A percentile compares a stretch with the other conserved stretches of the same genome.
These are phyloP conservation scores for Digitonthophagus gazella DNA, from an alignment of 2,888 invertebrate genomes.

Conservation along the genomic window DNA sequence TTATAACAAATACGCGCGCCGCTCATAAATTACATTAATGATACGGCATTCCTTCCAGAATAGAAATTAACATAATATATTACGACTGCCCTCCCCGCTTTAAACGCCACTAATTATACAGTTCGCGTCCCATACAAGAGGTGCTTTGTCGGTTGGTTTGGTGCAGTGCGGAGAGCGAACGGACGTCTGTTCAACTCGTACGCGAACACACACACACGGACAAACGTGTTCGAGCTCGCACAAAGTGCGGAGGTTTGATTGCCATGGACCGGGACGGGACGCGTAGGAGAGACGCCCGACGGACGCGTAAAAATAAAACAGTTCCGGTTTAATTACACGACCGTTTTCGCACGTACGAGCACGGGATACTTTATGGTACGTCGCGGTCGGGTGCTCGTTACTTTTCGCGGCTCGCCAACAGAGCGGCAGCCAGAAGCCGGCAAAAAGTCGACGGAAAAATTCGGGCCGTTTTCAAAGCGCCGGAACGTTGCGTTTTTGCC, in stretches of 20 bases:
- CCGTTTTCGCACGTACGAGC: constrained; percentile 23
- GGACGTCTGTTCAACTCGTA: not conserved
- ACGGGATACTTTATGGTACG: constrained; percentile 19
- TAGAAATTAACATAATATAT: constrained; percentile 48
- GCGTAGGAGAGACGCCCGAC: constrained; percentile 7
- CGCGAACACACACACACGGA: not conserved
- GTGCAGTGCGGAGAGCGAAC: not conserved
- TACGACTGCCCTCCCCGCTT: constrained; percentile 36
- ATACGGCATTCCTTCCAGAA: constrained; percentile 45
- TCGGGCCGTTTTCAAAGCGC: not conserved
- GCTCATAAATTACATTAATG: constrained; percentile 46
- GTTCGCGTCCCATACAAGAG: not conserved
- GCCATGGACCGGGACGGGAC: not conserved
- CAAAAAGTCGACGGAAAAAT: not conserved
- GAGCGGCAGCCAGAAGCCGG: not conserved
- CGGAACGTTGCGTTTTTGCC: not conserved
- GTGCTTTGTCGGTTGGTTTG: not conserved
- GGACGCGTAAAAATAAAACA: constrained; percentile 6
- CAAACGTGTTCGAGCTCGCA: not conserved
- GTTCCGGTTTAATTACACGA: constrained; percentile 22
- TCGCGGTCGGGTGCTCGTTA: constrained; percentile 12
- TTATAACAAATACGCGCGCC: constrained; percentile 27
- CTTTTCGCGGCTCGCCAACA: constrained; percentile 1
- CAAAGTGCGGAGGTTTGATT: not conserved
- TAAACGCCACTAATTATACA: not conserved